A percentile compares a stretch with the other conserved stretches of the same genome.
Evolutionary conservation across 2,888 invertebrate genomes (phyloP).

Genomic region (Drosophila mulleri): DNA sequence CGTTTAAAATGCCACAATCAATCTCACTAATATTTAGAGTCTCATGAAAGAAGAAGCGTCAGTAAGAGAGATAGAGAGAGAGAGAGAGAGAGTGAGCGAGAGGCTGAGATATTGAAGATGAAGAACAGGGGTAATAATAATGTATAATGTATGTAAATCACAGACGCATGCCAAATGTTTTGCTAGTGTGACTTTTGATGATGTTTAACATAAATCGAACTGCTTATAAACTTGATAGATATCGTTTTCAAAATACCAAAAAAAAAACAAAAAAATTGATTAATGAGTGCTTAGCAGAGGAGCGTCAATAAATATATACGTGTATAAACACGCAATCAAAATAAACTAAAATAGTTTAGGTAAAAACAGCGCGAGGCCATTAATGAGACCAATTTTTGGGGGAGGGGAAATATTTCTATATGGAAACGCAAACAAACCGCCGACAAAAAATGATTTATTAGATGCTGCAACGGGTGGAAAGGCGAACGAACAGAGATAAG

Average conservation of each 20-base stretch:
- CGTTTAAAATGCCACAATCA: conserved; percentile 56
- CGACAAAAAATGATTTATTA: conserved; percentile 78
- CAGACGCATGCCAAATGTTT: conserved; percentile 74
- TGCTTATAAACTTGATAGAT: conserved; percentile 76
- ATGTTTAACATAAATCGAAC: conserved; percentile 79
- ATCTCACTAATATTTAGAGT: conserved; percentile 42
- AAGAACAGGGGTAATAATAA: conserved; percentile 31
- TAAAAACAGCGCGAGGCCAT: conserved; percentile 66
- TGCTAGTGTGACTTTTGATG: conserved; percentile 74
- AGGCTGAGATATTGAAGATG: background rate
- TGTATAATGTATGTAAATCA: conserved; percentile 70
- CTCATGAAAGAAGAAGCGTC: background rate
- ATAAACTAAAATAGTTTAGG: conserved; percentile 63
- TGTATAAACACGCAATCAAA: conserved; percentile 25
- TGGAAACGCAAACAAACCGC: conserved; percentile 66
- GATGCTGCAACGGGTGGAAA: conserved; percentile 49
- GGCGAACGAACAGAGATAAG: conserved; percentile 14
- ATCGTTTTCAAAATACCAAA: conserved; percentile 48
- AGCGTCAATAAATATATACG: conserved; percentile 36
- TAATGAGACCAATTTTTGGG: conserved; percentile 69
- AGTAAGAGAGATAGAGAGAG: no score
- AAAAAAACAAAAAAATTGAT: conserved; percentile 55
- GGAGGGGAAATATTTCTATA: conserved; percentile 9
- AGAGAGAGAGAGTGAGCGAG: background rate
- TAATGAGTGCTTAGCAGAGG: conserved; percentile 60